A percentile compares a stretch with the other conserved stretches of the same genome.
Evolutionary conservation across 2,113 vertebrate species (phyloP).

Genomic region (Varanus komodoensis): DNA sequence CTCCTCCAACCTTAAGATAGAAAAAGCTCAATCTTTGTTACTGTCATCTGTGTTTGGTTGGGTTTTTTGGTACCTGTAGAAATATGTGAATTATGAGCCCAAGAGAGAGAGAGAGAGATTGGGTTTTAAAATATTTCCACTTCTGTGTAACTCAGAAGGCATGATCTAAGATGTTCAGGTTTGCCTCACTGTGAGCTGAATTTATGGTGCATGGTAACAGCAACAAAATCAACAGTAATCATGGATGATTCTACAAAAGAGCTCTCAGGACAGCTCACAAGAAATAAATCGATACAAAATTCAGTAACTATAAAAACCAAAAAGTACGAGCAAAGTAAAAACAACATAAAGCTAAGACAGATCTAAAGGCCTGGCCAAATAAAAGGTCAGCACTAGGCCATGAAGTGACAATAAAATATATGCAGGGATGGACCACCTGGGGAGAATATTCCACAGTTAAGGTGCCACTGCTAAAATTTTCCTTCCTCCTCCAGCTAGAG

Average conservation of each 20-base stretch:
- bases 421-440: neutral
- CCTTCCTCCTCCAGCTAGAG: neutral
- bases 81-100: neutral
- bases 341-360: neutral
- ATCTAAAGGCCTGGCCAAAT: neutral
- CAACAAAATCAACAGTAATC: neutral
- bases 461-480: neutral
- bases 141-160: too few species aligned
- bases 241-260: neutral
- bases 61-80: neutral
- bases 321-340: neutral
- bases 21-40: neutral
- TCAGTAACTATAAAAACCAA: neutral
- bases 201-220: neutral
- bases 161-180: neutral
- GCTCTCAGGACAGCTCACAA: neutral
- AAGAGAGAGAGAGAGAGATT: neutral
- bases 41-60: neutral
- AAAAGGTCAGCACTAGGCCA: neutral
- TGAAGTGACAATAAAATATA: neutral
- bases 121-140: neutral
- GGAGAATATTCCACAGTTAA: neutral
- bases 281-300: neutral
- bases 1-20: constrained; percentile 22
- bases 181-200: neutral